These are phyloP conservation scores for Sclerurus mexicanus DNA, from an alignment of 2,113 vertebrate species.

Conservation along the genomic window DNA sequence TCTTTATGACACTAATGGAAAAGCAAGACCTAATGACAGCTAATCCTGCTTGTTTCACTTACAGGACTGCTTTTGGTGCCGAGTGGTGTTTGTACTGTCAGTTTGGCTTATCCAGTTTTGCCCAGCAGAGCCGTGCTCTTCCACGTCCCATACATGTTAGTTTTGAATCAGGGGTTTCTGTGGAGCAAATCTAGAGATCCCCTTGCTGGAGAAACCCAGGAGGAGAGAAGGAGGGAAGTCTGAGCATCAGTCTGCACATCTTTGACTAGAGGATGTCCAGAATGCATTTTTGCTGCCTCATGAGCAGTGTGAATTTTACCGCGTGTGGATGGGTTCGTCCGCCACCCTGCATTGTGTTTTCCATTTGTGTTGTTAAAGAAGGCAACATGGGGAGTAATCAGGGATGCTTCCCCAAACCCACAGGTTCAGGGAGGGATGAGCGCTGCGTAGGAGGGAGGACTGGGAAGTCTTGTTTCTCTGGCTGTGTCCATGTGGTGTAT, in stretches of 20 bases:
- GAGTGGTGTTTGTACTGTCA: neutral
- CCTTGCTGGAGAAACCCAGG: neutral
- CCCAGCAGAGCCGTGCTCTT: neutral
- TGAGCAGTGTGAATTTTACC: neutral
- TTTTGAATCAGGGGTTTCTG: neutral
- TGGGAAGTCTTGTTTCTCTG: neutral
- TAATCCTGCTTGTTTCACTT: neutral
- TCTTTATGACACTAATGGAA: conserved; percentile 28
- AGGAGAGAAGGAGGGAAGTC: neutral
- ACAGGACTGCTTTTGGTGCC: neutral
- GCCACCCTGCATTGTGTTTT: neutral
- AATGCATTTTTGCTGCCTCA: neutral
- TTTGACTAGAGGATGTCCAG: neutral
- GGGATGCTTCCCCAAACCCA: neutral
- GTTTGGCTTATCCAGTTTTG: neutral
- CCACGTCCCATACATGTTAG: fast-evolving
- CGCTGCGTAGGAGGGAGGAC: neutral
- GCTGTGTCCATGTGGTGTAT: neutral
- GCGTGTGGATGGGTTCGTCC: fast-evolving
- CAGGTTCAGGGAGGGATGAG: neutral
- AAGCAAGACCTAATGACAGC: conserved; percentile 9
- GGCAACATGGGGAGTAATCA: neutral
- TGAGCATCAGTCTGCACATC: neutral
- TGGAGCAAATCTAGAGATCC: neutral
- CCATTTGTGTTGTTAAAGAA: neutral